phyloP scores from a whole-genome alignment of 1,140 invertebrate species.

The Caenorhabditis brenneri region DNA sequence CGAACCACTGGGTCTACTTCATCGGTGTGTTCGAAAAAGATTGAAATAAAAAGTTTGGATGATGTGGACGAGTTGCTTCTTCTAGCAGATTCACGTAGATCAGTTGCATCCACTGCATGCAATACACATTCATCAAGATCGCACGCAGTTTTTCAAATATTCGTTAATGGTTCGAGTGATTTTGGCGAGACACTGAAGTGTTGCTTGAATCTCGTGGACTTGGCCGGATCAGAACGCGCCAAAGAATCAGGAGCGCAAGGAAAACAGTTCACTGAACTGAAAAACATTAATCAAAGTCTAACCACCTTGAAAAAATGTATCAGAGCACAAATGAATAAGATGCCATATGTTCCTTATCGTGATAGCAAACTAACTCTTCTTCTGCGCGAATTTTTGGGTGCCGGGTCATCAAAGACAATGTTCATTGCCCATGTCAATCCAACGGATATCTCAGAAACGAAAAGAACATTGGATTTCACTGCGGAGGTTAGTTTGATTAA shows the following conservation, averaged over 20 bases:
- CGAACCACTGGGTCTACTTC: background rate
- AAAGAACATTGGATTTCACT: background rate
- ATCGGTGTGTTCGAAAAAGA: background rate
- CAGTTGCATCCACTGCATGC: conserved; percentile 91
- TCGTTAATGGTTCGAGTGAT: conserved; percentile 76
- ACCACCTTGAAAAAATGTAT: conserved; percentile 73
- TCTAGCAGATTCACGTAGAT: conserved; percentile 79
- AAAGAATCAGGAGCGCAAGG: conserved; percentile 72
- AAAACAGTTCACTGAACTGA: conserved; percentile 72
- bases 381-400: conserved; percentile 75
- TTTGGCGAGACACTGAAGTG: conserved; percentile 73
- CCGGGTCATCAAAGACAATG: conserved; percentile 75
- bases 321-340: conserved; percentile 77
- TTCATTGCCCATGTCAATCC: conserved; percentile 76
- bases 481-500: background rate
- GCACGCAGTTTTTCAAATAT: conserved; percentile 88
- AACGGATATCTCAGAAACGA: conserved; percentile 63
- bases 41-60: background rate
- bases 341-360: conserved; percentile 71
- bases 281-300: conserved; percentile 73
- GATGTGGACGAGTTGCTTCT: conserved; percentile 81
- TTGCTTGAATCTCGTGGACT: conserved; percentile 70
- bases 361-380: conserved; percentile 76
- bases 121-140: conserved; percentile 86
- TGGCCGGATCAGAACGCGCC: conserved; percentile 72